Evolutionary conservation across 2,797 vertebrate genomes (phyloP), one percentile per base, ranked within the genome.

Genomic region (Cuculus canorus): DNA sequence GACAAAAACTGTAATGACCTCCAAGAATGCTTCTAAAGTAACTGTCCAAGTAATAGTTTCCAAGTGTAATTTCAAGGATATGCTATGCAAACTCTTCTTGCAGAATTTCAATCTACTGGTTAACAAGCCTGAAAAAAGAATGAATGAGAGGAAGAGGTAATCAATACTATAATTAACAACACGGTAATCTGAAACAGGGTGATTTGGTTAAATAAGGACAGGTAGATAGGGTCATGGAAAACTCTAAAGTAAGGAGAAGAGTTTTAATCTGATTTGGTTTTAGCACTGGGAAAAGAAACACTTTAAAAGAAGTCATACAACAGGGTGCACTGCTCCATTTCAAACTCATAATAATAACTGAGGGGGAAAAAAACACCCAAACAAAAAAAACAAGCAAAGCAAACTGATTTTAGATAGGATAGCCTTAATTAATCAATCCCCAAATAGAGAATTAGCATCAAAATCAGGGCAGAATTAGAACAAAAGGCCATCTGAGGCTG

Each of bases 1-100:
- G 96, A 96, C 96, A 97, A 96, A 96, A 96, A 81, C 68, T 89
- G 50, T 96, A 96, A 96, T 95, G 92, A 96, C 92, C 95, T 96
- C 86, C 75, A 94, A 87, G 93, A 93, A 89, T n/a, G 45, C 45
- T 61, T 93, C 68, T 69, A 65, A 95, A 94, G 81, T 69, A 85
- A 95, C 86, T 86, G 78, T 90, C 94, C 90, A 88, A 96, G 77
- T 90, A 94, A 88, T 18, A 75, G 78, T 61, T 92, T 95, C 86
- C 81, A 94, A 93, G 68, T 37, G 41, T 56, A 78, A 85, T 90
- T 80, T 96, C 83, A 96, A 93, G 83, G 91, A 89, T 95, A 77
- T 69, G 33, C 50, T 82, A 78, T 25, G 71, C 60, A 93, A 90
- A 92, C 10, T 70, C 7, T 1, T 25, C 48, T 82, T 54, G 48